A percentile compares a stretch with the other conserved stretches of the same genome.
Evolutionary conservation across 2,888 invertebrate genomes (phyloP).

Genomic region (Sipha maydis): DNA sequence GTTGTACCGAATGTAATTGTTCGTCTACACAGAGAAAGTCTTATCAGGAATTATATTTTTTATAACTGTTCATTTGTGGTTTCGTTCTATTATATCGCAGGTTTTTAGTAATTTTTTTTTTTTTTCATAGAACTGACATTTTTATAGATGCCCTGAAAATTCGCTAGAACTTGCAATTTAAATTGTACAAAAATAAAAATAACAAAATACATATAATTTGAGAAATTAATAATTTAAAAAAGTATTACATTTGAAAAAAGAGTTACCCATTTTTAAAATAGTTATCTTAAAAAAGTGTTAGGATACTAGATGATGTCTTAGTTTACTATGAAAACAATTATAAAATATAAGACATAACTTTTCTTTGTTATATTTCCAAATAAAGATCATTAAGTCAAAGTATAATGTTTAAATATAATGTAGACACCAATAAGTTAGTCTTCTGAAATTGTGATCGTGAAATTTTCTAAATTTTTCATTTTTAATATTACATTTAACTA

Average conservation of each 20-base stretch:
- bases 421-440: background rate
- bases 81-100: constrained; percentile 10
- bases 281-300: background rate
- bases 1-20: constrained; percentile 34
- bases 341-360: background rate
- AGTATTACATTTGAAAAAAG: background rate
- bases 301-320: background rate
- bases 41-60: constrained; percentile 51
- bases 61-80: constrained; percentile 9
- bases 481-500: too few relatives aligned
- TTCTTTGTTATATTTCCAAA: background rate
- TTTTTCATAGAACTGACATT: background rate
- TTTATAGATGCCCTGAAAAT: background rate
- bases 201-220: background rate
- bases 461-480: too few relatives aligned
- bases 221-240: background rate
- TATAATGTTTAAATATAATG: background rate
- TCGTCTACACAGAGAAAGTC: constrained; percentile 48
- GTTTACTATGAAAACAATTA: background rate
- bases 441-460: too few relatives aligned
- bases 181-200: background rate
- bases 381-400: background rate
- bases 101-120: constrained; percentile 14
- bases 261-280: background rate
- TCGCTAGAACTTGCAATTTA: background rate